Conservation (phyloP, 1,140 invertebrate species). For the Drosophila elegans region DNA sequence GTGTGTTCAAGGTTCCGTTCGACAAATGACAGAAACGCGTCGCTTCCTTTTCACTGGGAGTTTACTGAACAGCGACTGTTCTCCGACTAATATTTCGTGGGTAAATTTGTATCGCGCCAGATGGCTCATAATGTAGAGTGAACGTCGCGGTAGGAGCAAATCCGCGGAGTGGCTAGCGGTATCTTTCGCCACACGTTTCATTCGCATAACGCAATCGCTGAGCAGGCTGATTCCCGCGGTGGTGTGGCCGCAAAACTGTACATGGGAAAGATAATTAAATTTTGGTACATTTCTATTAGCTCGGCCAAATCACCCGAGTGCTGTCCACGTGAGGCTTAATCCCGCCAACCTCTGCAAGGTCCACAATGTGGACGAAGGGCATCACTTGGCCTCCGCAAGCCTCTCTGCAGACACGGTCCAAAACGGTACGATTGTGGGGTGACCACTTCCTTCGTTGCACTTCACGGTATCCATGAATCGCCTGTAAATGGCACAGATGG, state of each 20-base stretch:
- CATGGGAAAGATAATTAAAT: constrained; percentile 56
- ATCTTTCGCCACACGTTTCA: constrained; percentile 90
- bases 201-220: constrained; percentile 94
- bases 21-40: constrained; percentile 95
- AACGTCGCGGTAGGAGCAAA: constrained; percentile 91
- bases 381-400: constrained; percentile 90
- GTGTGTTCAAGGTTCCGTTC: constrained; percentile 89
- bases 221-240: constrained; percentile 97
- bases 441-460: constrained; percentile 95
- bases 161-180: constrained; percentile 87
- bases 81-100: constrained; percentile 94
- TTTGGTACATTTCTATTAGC: no score
- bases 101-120: constrained; percentile 94
- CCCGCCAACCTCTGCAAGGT: constrained; percentile 94
- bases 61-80: constrained; percentile 90
- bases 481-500: constrained; percentile 86
- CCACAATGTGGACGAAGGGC: constrained; percentile 94
- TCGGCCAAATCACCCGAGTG: constrained; percentile 88
- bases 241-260: constrained; percentile 97
- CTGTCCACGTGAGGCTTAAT: constrained; percentile 99
- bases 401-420: constrained; percentile 89
- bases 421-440: constrained; percentile 88
- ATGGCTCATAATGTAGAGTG: constrained; percentile 97
- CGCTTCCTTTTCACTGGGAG: constrained; percentile 88
- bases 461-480: constrained; percentile 97